Conservation (phyloP, 2,888 invertebrate species). For the Troglohyphantes excavatus region DNA sequence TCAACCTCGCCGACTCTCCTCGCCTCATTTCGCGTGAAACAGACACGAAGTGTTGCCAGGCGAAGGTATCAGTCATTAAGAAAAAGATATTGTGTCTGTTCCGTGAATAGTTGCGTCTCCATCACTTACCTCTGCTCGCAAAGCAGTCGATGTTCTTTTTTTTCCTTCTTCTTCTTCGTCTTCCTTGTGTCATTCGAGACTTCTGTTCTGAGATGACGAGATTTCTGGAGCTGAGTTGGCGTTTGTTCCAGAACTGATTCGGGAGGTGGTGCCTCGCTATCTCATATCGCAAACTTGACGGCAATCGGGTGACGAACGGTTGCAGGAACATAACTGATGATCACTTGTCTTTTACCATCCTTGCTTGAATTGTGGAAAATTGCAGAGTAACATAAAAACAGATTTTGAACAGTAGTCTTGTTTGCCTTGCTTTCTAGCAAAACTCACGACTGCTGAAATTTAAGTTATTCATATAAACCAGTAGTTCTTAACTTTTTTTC, state of each 20-base stretch:
- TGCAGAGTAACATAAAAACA: no score
- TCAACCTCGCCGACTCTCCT: slow-evolving; percentile 40
- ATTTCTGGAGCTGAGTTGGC: slow-evolving; percentile 62
- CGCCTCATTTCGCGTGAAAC: slow-evolving; percentile 76
- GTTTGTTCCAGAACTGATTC: slow-evolving; percentile 31
- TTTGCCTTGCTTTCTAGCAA: no score
- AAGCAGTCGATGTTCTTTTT: slow-evolving; percentile 34
- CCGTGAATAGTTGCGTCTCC: slow-evolving; percentile 70
- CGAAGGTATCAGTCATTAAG: slow-evolving; percentile 73
- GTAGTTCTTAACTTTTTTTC: no score
- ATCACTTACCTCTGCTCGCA: slow-evolving; percentile 65
- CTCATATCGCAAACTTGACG: slow-evolving; percentile 55
- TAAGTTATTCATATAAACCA: no score
- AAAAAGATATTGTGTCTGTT: slow-evolving; percentile 70
- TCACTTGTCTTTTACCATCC: slow-evolving; percentile 11
- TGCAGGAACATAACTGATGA: slow-evolving; percentile 21
- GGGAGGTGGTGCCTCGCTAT: slow-evolving; percentile 51
- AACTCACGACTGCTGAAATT: no score
- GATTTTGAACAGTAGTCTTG: no score
- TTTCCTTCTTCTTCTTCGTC: slow-evolving; percentile 18
- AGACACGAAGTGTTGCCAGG: slow-evolving; percentile 77
- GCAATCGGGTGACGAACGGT: slow-evolving; percentile 43
- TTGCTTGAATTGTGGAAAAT: no score
- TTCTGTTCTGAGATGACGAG: slow-evolving; percentile 51
- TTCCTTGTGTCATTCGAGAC: slow-evolving; percentile 17